Evolutionary conservation across 2,113 vertebrate genomes (phyloP).

Genomic region (Isurus oxyrinchus): DNA sequence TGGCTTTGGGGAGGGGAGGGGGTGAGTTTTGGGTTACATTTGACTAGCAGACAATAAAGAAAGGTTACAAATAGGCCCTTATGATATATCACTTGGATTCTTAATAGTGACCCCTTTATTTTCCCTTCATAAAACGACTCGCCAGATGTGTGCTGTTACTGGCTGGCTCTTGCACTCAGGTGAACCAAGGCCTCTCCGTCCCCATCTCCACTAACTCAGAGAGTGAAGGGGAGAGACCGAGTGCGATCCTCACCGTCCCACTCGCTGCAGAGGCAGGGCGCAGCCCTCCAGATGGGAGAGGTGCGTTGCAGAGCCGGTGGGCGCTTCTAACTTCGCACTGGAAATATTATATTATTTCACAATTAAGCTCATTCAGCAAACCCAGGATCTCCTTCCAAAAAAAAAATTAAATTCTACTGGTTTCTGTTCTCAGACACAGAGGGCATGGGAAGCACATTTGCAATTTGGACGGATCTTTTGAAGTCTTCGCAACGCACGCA

Average conservation of each 20-base stretch:
- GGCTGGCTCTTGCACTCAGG: neutral
- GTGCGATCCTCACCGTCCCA: neutral
- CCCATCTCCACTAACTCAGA: neutral
- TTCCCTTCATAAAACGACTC: neutral
- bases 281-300: neutral
- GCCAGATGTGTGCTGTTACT: neutral
- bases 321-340: neutral
- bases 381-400: no score
- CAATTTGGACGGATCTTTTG: neutral
- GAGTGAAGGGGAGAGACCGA: neutral
- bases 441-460: neutral
- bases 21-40: conserved; percentile 38
- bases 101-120: conserved; percentile 1
- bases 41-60: conserved; percentile 38
- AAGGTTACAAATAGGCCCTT: conserved; percentile 37
- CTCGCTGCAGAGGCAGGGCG: neutral
- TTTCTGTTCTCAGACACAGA: neutral
- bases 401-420: neutral
- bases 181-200: neutral
- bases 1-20: neutral
- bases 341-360: neutral
- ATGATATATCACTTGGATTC: conserved; percentile 24
- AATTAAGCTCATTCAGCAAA: neutral
- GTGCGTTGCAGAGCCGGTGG: neutral
- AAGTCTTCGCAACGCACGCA: neutral